Percentiles rank a stretch among this genome's conserved stretches.
Conservation (phyloP, 2,797 vertebrate genomes). For the Sus cebifrons region DNA sequence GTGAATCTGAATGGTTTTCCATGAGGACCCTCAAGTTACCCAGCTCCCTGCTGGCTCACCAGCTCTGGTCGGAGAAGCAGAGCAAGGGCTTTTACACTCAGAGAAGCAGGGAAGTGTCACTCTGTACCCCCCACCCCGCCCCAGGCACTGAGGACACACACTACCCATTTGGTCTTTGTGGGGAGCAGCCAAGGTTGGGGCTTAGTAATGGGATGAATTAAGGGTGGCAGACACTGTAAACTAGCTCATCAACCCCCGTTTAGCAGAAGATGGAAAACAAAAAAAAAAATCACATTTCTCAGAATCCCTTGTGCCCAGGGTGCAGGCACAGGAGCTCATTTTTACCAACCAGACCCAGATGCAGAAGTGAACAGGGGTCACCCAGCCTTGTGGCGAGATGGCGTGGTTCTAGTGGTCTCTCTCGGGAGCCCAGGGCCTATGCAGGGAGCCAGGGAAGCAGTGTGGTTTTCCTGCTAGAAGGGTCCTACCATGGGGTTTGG, state of each 20-base stretch:
- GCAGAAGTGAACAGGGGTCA: neutral
- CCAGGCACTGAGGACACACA: neutral
- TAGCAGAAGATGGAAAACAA: neutral
- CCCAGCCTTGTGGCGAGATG: neutral
- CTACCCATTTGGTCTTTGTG: neutral
- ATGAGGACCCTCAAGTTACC: fast-evolving
- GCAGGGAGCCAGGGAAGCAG: fast-evolving
- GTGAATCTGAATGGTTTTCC: neutral
- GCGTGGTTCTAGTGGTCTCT: neutral
- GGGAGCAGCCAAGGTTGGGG: neutral
- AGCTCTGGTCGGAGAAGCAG: neutral
- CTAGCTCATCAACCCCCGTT: neutral
- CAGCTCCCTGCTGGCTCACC: neutral
- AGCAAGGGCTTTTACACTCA: neutral
- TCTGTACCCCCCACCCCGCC: neutral
- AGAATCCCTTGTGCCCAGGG: neutral
- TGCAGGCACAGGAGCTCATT: neutral
- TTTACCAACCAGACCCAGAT: neutral
- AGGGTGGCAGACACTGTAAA: neutral
- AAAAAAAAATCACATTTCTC: neutral
- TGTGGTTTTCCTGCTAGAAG: neutral
- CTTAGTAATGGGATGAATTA: neutral
- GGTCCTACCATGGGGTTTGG: neutral
- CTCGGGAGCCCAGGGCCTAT: neutral
- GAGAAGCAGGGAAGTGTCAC: fast-evolving